These are phyloP conservation scores for Oxyruncus cristatus DNA, from an alignment of 2,113 vertebrate species.

Conservation along the genomic window DNA sequence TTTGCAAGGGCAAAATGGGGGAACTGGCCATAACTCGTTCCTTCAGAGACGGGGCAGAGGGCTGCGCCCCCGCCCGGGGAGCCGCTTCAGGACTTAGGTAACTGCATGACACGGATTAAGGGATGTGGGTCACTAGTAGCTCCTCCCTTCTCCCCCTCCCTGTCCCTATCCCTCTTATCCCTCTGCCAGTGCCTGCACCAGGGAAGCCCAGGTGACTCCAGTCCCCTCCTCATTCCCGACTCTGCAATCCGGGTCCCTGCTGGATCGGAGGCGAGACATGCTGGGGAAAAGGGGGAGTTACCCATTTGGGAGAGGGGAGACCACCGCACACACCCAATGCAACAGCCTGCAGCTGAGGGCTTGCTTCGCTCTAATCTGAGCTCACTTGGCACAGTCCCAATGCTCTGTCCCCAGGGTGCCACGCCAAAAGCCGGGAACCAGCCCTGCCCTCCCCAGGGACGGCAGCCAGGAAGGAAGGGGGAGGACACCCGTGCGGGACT, in stretches of 20 bases:
- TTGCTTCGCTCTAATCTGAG: not conserved
- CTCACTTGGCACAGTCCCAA: not conserved
- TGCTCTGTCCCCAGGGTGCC: not conserved
- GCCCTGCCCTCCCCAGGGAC: not conserved
- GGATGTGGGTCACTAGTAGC: slow-evolving; percentile 27
- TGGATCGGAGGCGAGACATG: fast-evolving
- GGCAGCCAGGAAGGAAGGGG: not conserved
- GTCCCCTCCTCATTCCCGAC: not conserved
- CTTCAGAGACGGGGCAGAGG: not conserved
- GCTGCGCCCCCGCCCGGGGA: not conserved
- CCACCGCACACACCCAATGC: fast-evolving
- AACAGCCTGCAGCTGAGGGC: not conserved
- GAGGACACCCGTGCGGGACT: not conserved
- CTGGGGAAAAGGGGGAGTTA: not conserved
- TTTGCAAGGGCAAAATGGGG: not conserved
- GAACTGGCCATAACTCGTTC: not conserved
- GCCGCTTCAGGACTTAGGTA: not conserved
- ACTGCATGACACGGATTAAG: slow-evolving; percentile 1
- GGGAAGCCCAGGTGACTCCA: not conserved
- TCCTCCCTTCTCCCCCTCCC: not conserved
- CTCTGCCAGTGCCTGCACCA: not conserved
- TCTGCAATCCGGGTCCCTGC: not conserved
- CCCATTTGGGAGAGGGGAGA: not conserved
- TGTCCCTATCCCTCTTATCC: not conserved
- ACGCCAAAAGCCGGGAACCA: not conserved